Percentiles rank a stretch among this genome's conserved stretches.
These are phyloP conservation scores for Hepsetus odoe DNA, from an alignment of 2,113 vertebrate species.

Conservation along the genomic window DNA sequence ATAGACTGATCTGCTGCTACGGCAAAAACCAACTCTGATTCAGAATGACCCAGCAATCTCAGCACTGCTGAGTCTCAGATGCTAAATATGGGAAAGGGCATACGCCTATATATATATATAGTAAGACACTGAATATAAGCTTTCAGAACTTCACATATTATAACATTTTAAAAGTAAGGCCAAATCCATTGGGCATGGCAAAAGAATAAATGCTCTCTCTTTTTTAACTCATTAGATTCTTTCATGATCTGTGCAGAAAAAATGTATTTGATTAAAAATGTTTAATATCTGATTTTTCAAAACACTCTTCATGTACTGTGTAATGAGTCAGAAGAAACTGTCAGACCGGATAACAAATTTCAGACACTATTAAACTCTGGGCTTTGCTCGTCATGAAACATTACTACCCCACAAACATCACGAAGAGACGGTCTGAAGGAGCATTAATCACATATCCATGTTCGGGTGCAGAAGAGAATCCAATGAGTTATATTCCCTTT, in stretches of 20 bases:
- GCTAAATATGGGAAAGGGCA: not conserved
- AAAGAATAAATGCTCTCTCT: too few relatives aligned
- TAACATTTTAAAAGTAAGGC: too few relatives aligned
- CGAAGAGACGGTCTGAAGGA: not conserved
- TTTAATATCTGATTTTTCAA: too few relatives aligned
- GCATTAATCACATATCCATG: not conserved
- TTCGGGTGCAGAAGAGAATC: not conserved
- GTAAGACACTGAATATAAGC: too few relatives aligned
- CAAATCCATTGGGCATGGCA: too few relatives aligned
- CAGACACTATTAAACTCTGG: too few relatives aligned
- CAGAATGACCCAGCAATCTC: constrained; percentile 11
- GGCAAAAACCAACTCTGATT: constrained; percentile 1
- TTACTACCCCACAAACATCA: too few relatives aligned
- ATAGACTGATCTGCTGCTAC: not conserved
- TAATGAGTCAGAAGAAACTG: not conserved
- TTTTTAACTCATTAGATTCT: too few relatives aligned
- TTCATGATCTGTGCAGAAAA: too few relatives aligned
- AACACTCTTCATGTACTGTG: not conserved
- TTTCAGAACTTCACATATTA: too few relatives aligned
- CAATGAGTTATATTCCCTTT: not conserved
- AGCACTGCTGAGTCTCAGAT: not conserved
- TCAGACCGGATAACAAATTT: not conserved
- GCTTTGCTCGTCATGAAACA: too few relatives aligned
- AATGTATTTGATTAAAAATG: too few relatives aligned
- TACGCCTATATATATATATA: not conserved